Percentiles rank a stretch among this genome's conserved stretches.
These are phyloP conservation scores for Trachythela sp. DNA, from an alignment of 64 coral and sea anemone species.

Conservation along the genomic window DNA sequence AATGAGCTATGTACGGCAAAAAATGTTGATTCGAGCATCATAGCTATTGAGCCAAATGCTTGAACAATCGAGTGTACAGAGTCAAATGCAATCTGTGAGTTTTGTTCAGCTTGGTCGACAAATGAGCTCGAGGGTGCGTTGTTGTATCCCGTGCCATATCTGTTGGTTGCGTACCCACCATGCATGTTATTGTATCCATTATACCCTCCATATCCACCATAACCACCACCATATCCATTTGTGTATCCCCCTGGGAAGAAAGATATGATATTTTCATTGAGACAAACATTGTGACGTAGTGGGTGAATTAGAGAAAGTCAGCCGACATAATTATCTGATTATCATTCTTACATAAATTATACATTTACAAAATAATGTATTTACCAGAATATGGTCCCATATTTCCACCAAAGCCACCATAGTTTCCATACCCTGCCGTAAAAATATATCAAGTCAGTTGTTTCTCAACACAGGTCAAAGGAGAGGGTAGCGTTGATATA, in stretches of 20 bases:
- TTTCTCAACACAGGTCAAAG: too few species aligned
- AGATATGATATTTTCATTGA: neutral
- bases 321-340: too few species aligned
- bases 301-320: too few species aligned
- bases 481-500: neutral
- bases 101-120: constrained; percentile 73
- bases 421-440: neutral
- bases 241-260: neutral
- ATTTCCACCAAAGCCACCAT: neutral
- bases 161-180: constrained; percentile 53
- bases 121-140: constrained; percentile 53
- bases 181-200: constrained; percentile 2
- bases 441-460: too few species aligned
- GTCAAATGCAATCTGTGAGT: constrained; percentile 80
- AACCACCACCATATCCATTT: constrained; percentile 62
- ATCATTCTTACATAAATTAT: too few species aligned
- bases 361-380: neutral
- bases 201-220: constrained; percentile 54
- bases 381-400: neutral
- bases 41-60: constrained; percentile 97
- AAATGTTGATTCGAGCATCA: constrained; percentile 97
- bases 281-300: neutral
- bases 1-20: constrained; percentile 94
- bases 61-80: constrained; percentile 97
- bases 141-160: constrained; percentile 48